Evolutionary conservation across 2,113 vertebrate genomes (phyloP).

Genomic region (Platanista minor): DNA sequence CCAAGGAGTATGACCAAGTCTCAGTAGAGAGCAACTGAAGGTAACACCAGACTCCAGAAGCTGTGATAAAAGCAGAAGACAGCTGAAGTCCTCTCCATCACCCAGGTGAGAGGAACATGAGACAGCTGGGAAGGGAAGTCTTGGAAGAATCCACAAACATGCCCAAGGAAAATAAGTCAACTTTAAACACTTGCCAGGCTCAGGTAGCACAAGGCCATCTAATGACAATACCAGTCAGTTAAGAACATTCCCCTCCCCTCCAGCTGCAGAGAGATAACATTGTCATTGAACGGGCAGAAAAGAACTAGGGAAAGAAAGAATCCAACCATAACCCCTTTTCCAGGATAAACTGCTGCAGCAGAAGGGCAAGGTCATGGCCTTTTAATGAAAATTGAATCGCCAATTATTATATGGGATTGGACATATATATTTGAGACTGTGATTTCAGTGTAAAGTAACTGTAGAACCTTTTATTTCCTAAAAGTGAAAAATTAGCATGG

Average conservation of each 20-base stretch:
- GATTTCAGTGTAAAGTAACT: background rate
- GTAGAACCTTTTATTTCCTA: background rate
- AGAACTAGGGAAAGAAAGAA: background rate
- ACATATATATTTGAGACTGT: background rate
- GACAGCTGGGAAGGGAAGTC: background rate
- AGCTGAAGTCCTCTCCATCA: background rate
- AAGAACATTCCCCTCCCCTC: background rate
- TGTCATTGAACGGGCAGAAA: background rate
- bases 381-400: background rate
- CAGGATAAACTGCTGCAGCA: background rate
- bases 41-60: background rate
- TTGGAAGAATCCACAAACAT: background rate
- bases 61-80: background rate
- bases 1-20: background rate
- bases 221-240: background rate
- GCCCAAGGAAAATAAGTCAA: background rate
- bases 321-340: background rate
- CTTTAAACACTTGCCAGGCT: background rate
- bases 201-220: background rate
- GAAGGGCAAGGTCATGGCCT: background rate
- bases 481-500: background rate
- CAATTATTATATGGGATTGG: background rate
- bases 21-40: background rate
- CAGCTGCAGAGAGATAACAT: background rate
- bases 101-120: background rate